Base-by-base conservation (phyloP, 2,888 invertebrate genomes). In the Phaedon cochleariae region DNA sequence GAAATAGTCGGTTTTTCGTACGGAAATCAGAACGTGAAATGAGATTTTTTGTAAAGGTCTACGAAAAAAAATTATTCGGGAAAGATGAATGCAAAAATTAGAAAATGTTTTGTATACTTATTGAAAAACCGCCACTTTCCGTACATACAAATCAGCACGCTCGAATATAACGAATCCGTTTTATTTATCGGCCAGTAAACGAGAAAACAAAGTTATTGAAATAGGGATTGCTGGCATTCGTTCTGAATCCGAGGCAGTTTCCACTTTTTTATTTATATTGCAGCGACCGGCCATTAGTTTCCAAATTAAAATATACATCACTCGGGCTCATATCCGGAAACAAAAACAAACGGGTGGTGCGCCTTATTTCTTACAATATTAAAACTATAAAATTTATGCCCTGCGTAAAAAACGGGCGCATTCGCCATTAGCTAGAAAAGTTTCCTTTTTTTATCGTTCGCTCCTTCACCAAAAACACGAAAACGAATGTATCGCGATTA, bases 301-400 rank as follows among this genome's bases (percentile, higher is more conserved):
- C 80, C 79, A 82, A 82, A 82, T 82, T 81, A 82, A 82, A 82
- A 82, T 82, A 82, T 82, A 82, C 82, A 82, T 81, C 81, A 82
- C 80, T 78, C 76, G 73, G 75, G 77, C 15, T 12, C 41, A 41
- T 74, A 78, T 78, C 77, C 80, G 77, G 77, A 80, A 79, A 79
- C 78, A 81, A 80, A 80, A 80, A 80, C 79, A 79, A 81, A 81
- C 77, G 80, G 81, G 79, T 76, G 81, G 79, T 76, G 76, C 76
- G 77, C 77, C 79, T 78, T n/a, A n/a, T n/a, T 79, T 76, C 78
- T 78, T 79, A 78, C 80, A 79, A 80, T 80, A 81, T 80, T 80
- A 81, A 80, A 79, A n/a, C 79, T 79, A 79, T 80, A 78, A 79
- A 81, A 81, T 81, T 81, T 81, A 81, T 81, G 81, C 78, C 79